Evolutionary conservation across 2,113 vertebrate species (phyloP).

Genomic region (Tychaedon coryphoeus): DNA sequence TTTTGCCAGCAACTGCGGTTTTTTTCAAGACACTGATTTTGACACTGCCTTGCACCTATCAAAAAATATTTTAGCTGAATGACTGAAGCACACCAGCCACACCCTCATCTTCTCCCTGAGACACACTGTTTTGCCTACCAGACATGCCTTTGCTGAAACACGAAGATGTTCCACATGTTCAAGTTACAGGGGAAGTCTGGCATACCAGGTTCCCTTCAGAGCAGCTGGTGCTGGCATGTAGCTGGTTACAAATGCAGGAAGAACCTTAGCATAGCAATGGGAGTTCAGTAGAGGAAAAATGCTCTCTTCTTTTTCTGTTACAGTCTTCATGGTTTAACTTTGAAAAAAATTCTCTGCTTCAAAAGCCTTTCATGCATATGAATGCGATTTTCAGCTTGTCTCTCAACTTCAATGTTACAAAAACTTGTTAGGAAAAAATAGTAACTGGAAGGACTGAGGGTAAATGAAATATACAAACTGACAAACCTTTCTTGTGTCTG

Average conservation of each 20-base stretch:
- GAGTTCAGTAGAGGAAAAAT: background rate
- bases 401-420: background rate
- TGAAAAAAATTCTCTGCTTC: background rate
- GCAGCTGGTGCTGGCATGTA: background rate
- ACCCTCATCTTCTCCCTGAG: background rate
- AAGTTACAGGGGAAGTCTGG: background rate
- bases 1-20: background rate
- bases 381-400: background rate
- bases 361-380: background rate
- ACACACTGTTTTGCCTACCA: background rate
- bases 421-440: background rate
- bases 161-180: background rate
- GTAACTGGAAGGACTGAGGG: background rate
- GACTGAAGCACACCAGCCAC: background rate
- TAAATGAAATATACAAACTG: background rate
- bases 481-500: background rate
- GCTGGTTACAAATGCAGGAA: background rate
- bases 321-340: background rate
- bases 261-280: background rate
- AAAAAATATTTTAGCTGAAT: background rate
- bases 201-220: background rate
- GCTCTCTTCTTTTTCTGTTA: background rate
- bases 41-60: background rate
- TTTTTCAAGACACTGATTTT: background rate
- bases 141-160: background rate